Conservation (phyloP, 1,140 invertebrate species). For the Ostrea denselamellosa region DNA sequence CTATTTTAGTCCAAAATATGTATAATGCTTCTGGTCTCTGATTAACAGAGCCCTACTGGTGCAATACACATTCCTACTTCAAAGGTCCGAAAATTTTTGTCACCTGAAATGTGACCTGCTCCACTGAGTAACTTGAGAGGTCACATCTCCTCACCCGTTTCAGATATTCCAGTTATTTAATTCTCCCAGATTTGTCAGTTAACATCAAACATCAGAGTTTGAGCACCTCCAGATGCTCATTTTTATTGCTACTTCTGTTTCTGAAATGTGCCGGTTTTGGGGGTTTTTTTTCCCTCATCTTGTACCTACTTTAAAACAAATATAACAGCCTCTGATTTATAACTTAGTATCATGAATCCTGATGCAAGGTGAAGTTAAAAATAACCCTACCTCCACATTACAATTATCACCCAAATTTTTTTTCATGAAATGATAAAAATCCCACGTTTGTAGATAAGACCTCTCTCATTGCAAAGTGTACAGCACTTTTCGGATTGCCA, state of each 20-base stretch:
- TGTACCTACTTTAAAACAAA: slow-evolving; percentile 12
- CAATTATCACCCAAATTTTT: too few species aligned
- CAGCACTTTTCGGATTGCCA: too few species aligned
- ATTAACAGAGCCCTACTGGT: too few species aligned
- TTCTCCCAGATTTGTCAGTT: not conserved
- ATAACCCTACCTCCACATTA: not conserved
- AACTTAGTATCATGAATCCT: slow-evolving; percentile 13
- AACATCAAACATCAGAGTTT: not conserved
- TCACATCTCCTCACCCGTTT: not conserved
- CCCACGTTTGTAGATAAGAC: too few species aligned
- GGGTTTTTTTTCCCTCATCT: not conserved
- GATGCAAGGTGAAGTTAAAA: not conserved
- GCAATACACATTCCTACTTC: too few species aligned
- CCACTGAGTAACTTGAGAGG: not conserved
- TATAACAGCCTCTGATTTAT: slow-evolving; percentile 15
- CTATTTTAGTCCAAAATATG: too few species aligned
- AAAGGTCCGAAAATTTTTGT: not conserved
- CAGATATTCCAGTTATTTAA: not conserved
- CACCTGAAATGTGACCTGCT: not conserved
- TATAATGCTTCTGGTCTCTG: too few species aligned
- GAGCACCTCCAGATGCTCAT: not conserved
- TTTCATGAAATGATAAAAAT: too few species aligned
- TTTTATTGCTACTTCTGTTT: slow-evolving; percentile 37
- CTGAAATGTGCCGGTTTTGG: not conserved
- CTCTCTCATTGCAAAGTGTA: too few species aligned